A percentile compares a stretch with the other conserved stretches of the same genome.
These are phyloP conservation scores for Scaptodrosophila lebanonensis DNA, from an alignment of 1,140 invertebrate species.

Conservation along the genomic window DNA sequence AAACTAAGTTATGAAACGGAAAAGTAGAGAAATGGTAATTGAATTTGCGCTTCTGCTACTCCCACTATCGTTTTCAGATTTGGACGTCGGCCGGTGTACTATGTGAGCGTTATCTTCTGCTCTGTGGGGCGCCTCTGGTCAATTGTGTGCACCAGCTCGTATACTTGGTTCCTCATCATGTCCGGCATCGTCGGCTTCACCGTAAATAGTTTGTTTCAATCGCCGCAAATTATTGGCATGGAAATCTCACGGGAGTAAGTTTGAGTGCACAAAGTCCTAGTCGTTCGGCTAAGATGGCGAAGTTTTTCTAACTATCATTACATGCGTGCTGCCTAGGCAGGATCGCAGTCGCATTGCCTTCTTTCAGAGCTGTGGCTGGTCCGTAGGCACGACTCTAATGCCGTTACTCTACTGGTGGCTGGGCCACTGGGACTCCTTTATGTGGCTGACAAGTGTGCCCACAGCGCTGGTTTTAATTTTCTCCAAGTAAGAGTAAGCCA, in stretches of 20 bases:
- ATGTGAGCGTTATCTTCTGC: conserved; percentile 77
- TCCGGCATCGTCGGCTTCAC: conserved; percentile 77
- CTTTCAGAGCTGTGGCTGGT: conserved; percentile 78
- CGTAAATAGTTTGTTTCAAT: conserved; percentile 78
- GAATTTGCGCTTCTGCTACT: conserved; percentile 41
- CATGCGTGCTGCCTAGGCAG: conserved; percentile 44
- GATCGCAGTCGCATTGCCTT: conserved; percentile 77
- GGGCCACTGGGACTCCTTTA: conserved; percentile 79
- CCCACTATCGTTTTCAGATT: conserved; percentile 65
- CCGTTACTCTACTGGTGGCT: conserved; percentile 80
- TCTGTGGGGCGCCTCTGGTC: conserved; percentile 76
- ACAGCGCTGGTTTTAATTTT: conserved; percentile 77
- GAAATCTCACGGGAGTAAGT: conserved; percentile 77
- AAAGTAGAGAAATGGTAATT: conserved; percentile 45
- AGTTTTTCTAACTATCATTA: conserved; percentile 49
- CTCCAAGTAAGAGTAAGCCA: conserved; percentile 68
- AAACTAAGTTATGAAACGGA: conserved; percentile 49
- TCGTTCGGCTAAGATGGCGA: conserved; percentile 1
- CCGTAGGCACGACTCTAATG: conserved; percentile 79
- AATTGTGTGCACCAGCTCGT: conserved; percentile 76
- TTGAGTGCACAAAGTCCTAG: conserved; percentile 11
- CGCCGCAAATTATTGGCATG: conserved; percentile 78
- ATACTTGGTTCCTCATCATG: conserved; percentile 77
- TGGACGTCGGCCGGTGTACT: conserved; percentile 78
- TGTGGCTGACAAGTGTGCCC: conserved; percentile 77